Base-by-base conservation (phyloP, 92 coral and sea anemone genomes). In the Anthopleura xanthogrammica region DNA sequence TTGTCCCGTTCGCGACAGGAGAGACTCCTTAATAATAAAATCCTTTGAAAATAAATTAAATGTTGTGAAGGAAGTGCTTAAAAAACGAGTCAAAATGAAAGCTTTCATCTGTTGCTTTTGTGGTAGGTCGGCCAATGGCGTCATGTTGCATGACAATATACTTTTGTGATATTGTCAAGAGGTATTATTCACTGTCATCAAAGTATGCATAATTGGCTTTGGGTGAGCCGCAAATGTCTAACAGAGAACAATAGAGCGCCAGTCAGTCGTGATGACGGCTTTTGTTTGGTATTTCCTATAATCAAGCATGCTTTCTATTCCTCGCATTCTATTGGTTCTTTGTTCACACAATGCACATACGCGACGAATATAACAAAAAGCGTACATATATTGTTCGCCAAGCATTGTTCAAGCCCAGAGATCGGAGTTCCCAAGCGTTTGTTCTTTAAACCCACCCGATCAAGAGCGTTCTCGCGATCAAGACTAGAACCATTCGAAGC, bases 261-360 rank as follows among this genome's bases (percentile, higher is more conserved):
- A 77, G 82, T 70, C 41, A 55, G 85, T 79, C 88, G 71, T 60
- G 88, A 52, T 68, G 88, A 78, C 83, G 75, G 71, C 92, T 85
- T 91, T 94, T 94, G 98, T 94, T 86, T 79, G 90, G 85, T 68
- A 83, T 92, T 94, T 94, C 98, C 98, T 92, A 80, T 90, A 85
- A 83, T 86, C 87, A 79, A 92, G 90, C 94, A 90, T 94, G 93
- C 93, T 83, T 94, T 85, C 91, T 87, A 94, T 94, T 91, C 98
- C 95, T 23, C 20, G 90, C 89, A 94, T 94, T 83, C 86, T 91
- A 94, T 94, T 91, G 95, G 98, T 89, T 94, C 71, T 39, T 83
- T 54, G 87, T 52, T 17, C 87, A 85, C 93, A 92, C 91, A 94
- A 85, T 88, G 82, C 58, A 70, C 88, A 83, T 91, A 87, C 91